Percentiles rank a stretch among this genome's conserved stretches.
Conservation (phyloP, 64 coral and sea anemone species). For the Pocillopora damicornis region DNA sequence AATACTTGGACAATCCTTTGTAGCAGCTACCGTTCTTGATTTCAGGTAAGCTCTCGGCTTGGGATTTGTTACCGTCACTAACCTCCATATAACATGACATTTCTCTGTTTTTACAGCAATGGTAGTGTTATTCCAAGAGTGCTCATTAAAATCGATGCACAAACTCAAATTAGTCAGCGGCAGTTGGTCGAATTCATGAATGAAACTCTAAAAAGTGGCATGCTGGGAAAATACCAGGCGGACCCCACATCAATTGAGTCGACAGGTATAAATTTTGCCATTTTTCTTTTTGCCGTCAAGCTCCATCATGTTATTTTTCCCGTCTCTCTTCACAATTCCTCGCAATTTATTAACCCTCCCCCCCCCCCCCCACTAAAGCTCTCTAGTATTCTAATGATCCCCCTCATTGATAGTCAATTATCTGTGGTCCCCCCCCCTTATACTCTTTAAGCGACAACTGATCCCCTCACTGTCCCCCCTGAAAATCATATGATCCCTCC, state of each 20-base stretch:
- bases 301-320: not conserved
- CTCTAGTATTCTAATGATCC: too few species aligned
- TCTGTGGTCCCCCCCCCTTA: too few species aligned
- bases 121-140: not conserved
- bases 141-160: not conserved
- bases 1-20: slow-evolving; percentile 3
- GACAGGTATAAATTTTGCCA: not conserved
- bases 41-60: slow-evolving; percentile 12
- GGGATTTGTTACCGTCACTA: not conserved
- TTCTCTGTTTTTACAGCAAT: not conserved
- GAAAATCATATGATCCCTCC: too few species aligned
- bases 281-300: not conserved
- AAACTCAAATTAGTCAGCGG: not conserved
- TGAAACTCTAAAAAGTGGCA: not conserved
- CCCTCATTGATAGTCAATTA: too few species aligned
- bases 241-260: not conserved
- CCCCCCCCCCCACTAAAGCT: too few species aligned
- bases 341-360: too few species aligned
- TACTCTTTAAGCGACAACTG: too few species aligned
- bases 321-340: not conserved
- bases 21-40: not conserved
- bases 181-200: not conserved
- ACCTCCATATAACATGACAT: too few species aligned
- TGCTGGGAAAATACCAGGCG: slow-evolving; percentile 2
- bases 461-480: too few species aligned